These are phyloP conservation scores for Caenorhabditis virilis DNA, from an alignment of 2,888 invertebrate genomes.

Conservation along the genomic window DNA sequence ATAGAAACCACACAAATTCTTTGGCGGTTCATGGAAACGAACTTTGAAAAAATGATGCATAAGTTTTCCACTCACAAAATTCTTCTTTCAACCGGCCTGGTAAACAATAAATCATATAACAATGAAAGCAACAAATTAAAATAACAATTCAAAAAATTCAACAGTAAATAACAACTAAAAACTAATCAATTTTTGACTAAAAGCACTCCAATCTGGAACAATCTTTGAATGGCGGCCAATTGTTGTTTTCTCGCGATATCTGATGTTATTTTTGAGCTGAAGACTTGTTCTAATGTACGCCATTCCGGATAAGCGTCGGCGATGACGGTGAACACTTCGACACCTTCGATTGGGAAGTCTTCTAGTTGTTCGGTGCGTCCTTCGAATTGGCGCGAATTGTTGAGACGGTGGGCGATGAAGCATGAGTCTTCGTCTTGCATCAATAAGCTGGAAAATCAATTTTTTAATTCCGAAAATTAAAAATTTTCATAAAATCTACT, in stretches of 20 bases:
- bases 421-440: constrained; percentile 53
- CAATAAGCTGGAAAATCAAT: constrained; percentile 47
- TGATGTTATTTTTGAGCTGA: constrained; percentile 14
- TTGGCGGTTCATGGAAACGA: no score
- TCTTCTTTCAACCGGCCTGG: no score
- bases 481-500: background rate
- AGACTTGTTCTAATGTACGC: constrained; percentile 39
- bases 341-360: constrained; percentile 43
- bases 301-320: constrained; percentile 57
- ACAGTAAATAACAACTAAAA: background rate
- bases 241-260: constrained; percentile 12
- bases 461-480: background rate
- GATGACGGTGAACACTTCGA: constrained; percentile 15
- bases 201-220: constrained; percentile 34
- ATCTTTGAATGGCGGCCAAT: constrained; percentile 22
- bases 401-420: constrained; percentile 61
- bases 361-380: constrained; percentile 52
- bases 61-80: no score
- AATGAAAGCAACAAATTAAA: no score
- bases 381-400: constrained; percentile 57
- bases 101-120: no score
- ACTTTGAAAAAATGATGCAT: no score
- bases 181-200: constrained; percentile 23
- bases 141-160: background rate
- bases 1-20: no score